phyloP scores from a whole-genome alignment of 37 sponge, comb jelly and placozoan species.

The Bolinopsis microptera region DNA sequence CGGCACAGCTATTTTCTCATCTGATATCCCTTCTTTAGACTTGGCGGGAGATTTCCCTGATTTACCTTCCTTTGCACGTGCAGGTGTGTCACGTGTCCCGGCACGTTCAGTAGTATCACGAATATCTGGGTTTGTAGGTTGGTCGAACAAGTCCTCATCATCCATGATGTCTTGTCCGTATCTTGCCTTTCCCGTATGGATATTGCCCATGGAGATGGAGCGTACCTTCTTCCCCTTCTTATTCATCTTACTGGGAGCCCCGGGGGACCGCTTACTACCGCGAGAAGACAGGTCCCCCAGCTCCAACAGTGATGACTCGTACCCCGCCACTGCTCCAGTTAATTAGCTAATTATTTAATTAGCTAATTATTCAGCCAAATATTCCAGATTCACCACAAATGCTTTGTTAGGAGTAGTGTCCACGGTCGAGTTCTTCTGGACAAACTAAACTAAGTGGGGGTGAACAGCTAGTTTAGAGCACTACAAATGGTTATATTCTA shows the following conservation, averaged over 20 bases:
- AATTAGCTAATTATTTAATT: too few relatives aligned
- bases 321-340: background rate
- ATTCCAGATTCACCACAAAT: too few relatives aligned
- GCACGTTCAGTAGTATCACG: background rate
- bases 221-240: background rate
- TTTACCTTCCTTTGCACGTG: background rate
- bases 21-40: background rate
- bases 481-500: too few relatives aligned
- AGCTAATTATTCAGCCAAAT: too few relatives aligned
- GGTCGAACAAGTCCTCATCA: background rate
- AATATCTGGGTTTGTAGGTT: background rate
- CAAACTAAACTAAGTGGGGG: too few relatives aligned
- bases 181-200: background rate
- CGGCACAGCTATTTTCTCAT: background rate
- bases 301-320: background rate
- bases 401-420: too few relatives aligned
- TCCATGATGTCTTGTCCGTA: background rate
- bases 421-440: too few relatives aligned
- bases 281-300: background rate
- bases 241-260: background rate
- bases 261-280: background rate
- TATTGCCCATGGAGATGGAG: background rate
- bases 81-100: background rate
- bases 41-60: background rate
- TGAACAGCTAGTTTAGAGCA: too few relatives aligned